Conservation (phyloP, 2,113 vertebrate genomes). For the Dasypus novemcinctus region DNA sequence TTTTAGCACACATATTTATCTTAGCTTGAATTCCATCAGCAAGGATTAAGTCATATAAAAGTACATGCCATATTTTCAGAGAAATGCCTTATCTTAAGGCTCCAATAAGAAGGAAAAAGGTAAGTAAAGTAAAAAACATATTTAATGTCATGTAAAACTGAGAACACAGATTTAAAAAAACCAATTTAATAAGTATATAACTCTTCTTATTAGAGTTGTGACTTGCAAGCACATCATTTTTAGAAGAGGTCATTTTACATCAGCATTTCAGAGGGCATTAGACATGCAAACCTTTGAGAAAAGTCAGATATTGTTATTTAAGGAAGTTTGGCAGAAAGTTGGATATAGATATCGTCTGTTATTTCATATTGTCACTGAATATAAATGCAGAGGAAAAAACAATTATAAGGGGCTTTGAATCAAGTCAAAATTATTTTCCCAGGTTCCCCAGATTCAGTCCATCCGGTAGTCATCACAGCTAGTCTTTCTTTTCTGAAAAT, state of each 20-base stretch:
- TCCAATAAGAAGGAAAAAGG: background rate
- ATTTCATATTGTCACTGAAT: background rate
- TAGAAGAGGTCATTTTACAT: background rate
- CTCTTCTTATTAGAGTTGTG: background rate
- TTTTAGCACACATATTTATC: background rate
- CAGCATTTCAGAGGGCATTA: background rate
- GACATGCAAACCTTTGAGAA: background rate
- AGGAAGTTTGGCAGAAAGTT: background rate
- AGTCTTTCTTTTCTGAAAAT: background rate
- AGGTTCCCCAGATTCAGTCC: background rate
- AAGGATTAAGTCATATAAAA: background rate
- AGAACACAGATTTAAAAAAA: background rate
- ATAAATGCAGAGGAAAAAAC: background rate
- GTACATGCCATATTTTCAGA: background rate
- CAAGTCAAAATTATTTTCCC: background rate
- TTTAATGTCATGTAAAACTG: background rate
- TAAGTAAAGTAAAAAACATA: background rate
- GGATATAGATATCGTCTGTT: background rate
- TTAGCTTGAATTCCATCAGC: background rate
- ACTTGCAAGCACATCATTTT: conserved; percentile 24
- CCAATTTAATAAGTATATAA: background rate
- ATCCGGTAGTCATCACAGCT: conserved; percentile 17
- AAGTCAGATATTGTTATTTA: background rate
- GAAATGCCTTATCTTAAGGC: background rate
- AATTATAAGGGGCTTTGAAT: background rate